phyloP scores from a whole-genome alignment of 2,888 invertebrate genomes.

The Melikaiella ostensackeni region DNA sequence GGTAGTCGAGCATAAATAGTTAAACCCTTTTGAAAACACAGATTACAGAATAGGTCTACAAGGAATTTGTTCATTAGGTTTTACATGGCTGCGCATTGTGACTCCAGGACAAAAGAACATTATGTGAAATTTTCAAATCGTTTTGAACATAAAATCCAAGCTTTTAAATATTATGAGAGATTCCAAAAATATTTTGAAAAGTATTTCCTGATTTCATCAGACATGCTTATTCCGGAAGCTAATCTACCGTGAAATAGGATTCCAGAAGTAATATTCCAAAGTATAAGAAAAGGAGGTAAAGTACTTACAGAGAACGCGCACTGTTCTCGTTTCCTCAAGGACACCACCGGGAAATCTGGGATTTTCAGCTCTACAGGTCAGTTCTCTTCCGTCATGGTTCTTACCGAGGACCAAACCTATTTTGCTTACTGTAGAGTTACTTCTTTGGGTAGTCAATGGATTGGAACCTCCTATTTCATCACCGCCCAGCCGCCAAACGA shows the following conservation, averaged over 20 bases:
- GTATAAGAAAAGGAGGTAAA: slow-evolving; percentile 44
- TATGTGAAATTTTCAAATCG: no score
- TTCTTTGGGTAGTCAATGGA: slow-evolving; percentile 80
- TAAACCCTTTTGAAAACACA: no score
- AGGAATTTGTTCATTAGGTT: no score
- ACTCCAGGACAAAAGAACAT: no score
- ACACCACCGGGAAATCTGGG: slow-evolving; percentile 91
- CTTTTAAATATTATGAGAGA: no score
- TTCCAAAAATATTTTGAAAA: no score
- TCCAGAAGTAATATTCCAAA: neutral
- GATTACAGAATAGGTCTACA: no score
- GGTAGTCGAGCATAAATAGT: no score
- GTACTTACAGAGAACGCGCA: slow-evolving; percentile 91
- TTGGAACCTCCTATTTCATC: slow-evolving; percentile 82
- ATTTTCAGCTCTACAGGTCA: slow-evolving; percentile 92
- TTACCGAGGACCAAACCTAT: slow-evolving; percentile 86
- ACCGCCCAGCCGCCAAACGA: slow-evolving; percentile 88
- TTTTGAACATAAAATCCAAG: no score
- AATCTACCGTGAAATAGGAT: neutral
- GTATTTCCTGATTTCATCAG: neutral
- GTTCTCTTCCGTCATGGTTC: slow-evolving; percentile 89
- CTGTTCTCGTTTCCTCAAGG: slow-evolving; percentile 86
- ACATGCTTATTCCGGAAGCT: neutral
- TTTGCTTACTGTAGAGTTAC: slow-evolving; percentile 83
- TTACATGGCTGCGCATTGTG: no score